phyloP scores from a whole-genome alignment of 2,888 invertebrate species.

The Parnassius smintheus region DNA sequence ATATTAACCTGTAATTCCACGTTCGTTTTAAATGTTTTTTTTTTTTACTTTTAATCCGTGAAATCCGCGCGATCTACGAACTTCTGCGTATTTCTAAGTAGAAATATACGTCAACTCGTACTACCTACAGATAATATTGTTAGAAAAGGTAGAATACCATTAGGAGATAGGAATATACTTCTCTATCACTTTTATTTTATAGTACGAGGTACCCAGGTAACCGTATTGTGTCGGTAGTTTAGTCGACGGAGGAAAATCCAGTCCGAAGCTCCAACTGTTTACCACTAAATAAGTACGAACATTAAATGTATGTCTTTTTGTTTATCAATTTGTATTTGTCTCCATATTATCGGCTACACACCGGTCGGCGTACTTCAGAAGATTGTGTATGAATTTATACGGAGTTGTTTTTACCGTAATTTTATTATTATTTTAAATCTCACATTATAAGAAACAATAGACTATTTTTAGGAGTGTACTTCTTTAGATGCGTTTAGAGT shows the following conservation, averaged over 20 bases:
- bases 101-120: too few relatives aligned
- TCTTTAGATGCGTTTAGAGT: too few relatives aligned
- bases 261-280: slow-evolving; percentile 31
- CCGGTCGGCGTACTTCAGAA: slow-evolving; percentile 74
- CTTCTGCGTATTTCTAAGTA: too few relatives aligned
- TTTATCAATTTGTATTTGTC: slow-evolving; percentile 81
- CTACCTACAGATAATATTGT: too few relatives aligned
- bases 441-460: too few relatives aligned
- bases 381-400: slow-evolving; percentile 48
- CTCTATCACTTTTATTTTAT: neutral
- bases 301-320: slow-evolving; percentile 74
- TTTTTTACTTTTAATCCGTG: too few relatives aligned
- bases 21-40: too few relatives aligned
- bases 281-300: slow-evolving; percentile 50
- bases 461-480: too few relatives aligned
- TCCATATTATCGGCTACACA: slow-evolving; percentile 71
- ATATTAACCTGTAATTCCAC: too few relatives aligned
- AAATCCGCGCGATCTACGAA: too few relatives aligned
- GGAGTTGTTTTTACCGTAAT: slow-evolving; percentile 42
- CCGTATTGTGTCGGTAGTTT: slow-evolving; percentile 13
- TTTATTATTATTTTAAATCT: slow-evolving; percentile 2
- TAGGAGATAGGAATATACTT: too few relatives aligned
- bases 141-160: too few relatives aligned
- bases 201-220: slow-evolving; percentile 3
- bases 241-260: slow-evolving; percentile 22